Conservation (phyloP, 2,888 invertebrate genomes). For the Drosophila leonis region DNA sequence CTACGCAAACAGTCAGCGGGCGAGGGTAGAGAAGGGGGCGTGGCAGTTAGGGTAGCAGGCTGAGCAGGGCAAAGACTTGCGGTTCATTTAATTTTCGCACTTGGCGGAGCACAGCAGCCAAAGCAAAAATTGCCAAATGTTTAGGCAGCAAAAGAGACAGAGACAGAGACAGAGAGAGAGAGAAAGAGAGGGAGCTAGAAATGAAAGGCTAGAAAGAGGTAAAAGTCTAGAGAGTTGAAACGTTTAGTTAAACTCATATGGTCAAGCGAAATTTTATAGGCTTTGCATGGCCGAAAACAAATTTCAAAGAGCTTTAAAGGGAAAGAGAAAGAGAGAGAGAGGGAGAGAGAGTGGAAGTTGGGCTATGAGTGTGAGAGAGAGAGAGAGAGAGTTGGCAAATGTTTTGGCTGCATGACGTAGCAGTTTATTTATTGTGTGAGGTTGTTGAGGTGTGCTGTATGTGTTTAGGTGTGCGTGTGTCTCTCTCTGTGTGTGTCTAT, state of each 20-base stretch:
- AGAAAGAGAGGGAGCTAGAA: not conserved
- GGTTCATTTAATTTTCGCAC: conserved; percentile 80
- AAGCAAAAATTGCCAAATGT: conserved; percentile 11
- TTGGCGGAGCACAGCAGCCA: conserved; percentile 40
- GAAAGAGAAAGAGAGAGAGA: not conserved
- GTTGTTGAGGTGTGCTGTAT: conserved; percentile 57
- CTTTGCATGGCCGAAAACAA: not conserved
- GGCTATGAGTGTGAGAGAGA: conserved; percentile 3
- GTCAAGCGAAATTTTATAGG: conserved; percentile 8
- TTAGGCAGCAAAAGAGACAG: not conserved
- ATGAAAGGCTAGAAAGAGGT: not conserved
- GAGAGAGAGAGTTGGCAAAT: conserved; percentile 44
- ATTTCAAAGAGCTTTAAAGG: conserved; percentile 2
- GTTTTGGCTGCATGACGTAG: conserved; percentile 73
- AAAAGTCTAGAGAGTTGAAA: conserved; percentile 6
- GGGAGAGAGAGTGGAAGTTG: not conserved
- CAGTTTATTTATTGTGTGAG: conserved; percentile 77
- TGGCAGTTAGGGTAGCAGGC: not conserved
- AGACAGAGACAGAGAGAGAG: not conserved
- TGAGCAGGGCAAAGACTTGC: conserved; percentile 54
- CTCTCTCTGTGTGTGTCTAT: conserved; percentile 35
- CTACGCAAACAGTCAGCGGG: conserved; percentile 59
- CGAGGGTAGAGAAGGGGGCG: not conserved
- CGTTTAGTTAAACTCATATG: conserved; percentile 4
- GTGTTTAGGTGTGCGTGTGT: conserved; percentile 24